A percentile compares a stretch with the other conserved stretches of the same genome.
Evolutionary conservation across 2,888 invertebrate genomes (phyloP).

Genomic region (Geotrupes spiniger): DNA sequence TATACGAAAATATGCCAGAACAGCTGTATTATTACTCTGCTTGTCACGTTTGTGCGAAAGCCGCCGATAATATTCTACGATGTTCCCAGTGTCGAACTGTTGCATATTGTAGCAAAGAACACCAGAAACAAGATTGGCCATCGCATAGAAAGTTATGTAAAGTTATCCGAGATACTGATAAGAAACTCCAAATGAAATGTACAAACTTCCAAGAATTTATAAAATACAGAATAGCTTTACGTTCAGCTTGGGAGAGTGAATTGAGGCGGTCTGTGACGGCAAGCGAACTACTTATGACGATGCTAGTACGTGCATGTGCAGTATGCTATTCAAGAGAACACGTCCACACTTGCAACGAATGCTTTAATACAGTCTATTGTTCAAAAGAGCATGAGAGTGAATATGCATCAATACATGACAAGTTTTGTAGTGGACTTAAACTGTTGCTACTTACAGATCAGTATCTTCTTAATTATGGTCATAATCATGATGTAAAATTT

Average conservation of each 20-base stretch:
- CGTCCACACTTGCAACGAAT: constrained; percentile 28
- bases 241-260: constrained; percentile 27
- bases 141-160: constrained; percentile 28
- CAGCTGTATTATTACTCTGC: constrained; percentile 2
- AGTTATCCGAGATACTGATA: constrained; percentile 12
- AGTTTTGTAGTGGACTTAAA: constrained; percentile 3
- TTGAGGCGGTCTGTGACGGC: constrained; percentile 30
- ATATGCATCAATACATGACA: not conserved
- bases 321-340: constrained; percentile 31
- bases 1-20: too few relatives aligned
- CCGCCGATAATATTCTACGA: constrained; percentile 23
- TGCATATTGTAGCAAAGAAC: constrained; percentile 30
- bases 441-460: constrained; percentile 6
- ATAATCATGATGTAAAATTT: constrained; percentile 1
- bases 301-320: constrained; percentile 38
- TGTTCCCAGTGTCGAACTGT: constrained; percentile 27
- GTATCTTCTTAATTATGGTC: constrained; percentile 7
- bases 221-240: constrained; percentile 20
- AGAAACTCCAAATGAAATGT: constrained; percentile 6
- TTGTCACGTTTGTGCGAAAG: constrained; percentile 7
- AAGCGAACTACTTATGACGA: constrained; percentile 38
- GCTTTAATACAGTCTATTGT: constrained; percentile 35
- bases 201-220: constrained; percentile 26
- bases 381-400: constrained; percentile 18
- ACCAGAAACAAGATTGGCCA: constrained; percentile 29